Evolutionary conservation across 2,888 invertebrate genomes (phyloP), one percentile per base, ranked within the genome.

Genomic region (Automeris io): DNA sequence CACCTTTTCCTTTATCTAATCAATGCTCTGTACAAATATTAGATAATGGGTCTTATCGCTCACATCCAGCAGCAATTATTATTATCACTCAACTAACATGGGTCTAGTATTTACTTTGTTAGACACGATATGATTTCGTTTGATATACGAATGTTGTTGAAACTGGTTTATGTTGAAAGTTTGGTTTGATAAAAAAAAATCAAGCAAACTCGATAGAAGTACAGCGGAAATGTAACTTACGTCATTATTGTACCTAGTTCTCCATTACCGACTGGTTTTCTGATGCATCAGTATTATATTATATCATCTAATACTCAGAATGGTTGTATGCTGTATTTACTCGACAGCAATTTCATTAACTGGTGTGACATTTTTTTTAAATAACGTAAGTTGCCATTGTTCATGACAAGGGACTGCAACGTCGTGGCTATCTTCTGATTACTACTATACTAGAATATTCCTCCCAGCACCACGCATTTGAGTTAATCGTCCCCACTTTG

Each of bases 21-120:
- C 82, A 55, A 43, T 51, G 57, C 61, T 62, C 66, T 69, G 64
- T 64, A 67, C 73, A 81, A 82, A 85, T 73, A 80, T 80, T 79
- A 81, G 81, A 81, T 82, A 83, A 80, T 72, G 63, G 49, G 45
- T 51, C 63, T 76, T 77, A 76, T 76, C 77, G 56, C 47, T 56
- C 57, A 65, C 70, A 78, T 70, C 75, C 80, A 82, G 75, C 79
- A 76, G 83, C 82, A 82, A 82, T 82, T 81, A 82, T 78, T 75
- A 70, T 73, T 82, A 83, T 83, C 83, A 61, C 48, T 69, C 57
- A 71, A 68, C 72, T 49, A 78, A 81, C 70, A 78, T 40, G 37
- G 53, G 46, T 57, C 57, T 62, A 58, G 63, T 78, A 78, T 81
- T 80, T 80, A 66, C 75, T 71, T 72, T 75, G 72, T 75, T 65